Evolutionary conservation across 1,140 invertebrate genomes (phyloP), one percentile per base, ranked within the genome.

Genomic region (Berghia stephanieae): DNA sequence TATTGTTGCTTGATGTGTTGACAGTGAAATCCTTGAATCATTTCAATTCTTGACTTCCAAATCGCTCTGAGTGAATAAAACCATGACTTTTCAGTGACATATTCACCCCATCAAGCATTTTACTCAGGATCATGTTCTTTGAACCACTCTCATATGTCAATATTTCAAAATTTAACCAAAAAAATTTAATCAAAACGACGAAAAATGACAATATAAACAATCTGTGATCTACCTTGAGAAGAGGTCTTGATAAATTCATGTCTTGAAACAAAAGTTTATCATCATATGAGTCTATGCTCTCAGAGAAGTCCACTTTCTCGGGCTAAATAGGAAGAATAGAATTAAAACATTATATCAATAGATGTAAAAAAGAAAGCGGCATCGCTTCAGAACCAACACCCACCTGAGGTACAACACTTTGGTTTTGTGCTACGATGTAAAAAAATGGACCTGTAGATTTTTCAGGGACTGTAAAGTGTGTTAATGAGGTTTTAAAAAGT

Each of bases 161-260:
- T 10, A 63, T 63, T 24, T 16, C 57, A 63, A 10, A 63, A 63
- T 8, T 63, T 8, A 24, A 31, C 27, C 27, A 8, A 63, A 10
- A 10, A 10, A 10, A 63, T 63, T 63, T 63, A 16, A 63, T 27
- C 31, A 27, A 72, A 6, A 49, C 8, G 38, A 72, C 4, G 31
- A 72, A 52, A 3, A 27, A 2, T 16, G 21, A 34, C 34, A 18
- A 24, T 38, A 4, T 34, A 31, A 36, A 36, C 34, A 73, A 8
- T 31, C 27, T 63, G 13, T 63, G 8, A 21, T 36, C 8, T 88
- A 93, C 93, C 86, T 96, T 96, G 84, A 97, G 90, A 3, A 98
- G 88, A 21, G 96, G 96, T 73, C 96, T 88, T 0, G 96, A 97
- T 31, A 98, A 90, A 88, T 97, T 96, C 95, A 98, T 96, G 90